Evolutionary conservation across 2,113 vertebrate species (phyloP).

Genomic region (Struthidea cinerea): DNA sequence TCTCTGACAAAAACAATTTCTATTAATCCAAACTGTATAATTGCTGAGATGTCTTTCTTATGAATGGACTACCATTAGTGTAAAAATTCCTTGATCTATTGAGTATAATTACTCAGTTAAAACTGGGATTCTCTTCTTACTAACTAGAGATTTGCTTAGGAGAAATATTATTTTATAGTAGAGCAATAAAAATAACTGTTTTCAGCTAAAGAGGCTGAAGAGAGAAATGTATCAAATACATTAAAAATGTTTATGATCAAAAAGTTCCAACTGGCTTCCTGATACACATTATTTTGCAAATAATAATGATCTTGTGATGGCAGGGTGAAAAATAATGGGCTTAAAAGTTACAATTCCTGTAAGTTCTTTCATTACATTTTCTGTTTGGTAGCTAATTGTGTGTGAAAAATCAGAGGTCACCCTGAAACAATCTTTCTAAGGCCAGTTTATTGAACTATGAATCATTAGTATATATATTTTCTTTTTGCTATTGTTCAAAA

Average conservation of each 20-base stretch:
- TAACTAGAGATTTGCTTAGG: not conserved
- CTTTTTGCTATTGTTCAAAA: not conserved
- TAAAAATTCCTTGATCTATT: not conserved
- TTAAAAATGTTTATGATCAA: not conserved
- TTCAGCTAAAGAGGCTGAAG: not conserved
- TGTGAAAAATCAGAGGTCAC: constrained; percentile 38
- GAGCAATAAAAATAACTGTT: not conserved
- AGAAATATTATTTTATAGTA: not conserved
- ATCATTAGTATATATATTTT: constrained; percentile 13
- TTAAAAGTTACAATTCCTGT: not conserved
- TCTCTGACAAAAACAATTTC: not conserved
- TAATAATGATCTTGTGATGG: not conserved
- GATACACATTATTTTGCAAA: not conserved
- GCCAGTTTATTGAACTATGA: not conserved
- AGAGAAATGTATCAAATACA: not conserved
- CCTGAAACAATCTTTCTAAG: not conserved
- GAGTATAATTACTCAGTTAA: not conserved
- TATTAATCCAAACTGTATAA: not conserved
- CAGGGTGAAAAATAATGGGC: constrained; percentile 22
- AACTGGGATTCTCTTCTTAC: not conserved
- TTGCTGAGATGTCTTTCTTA: not conserved
- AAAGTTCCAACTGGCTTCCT: not conserved
- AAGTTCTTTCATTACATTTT: not conserved
- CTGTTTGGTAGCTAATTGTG: constrained; percentile 1
- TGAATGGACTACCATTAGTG: not conserved